Conservation (phyloP, 2,113 vertebrate species). For the human (Homo sapiens) region GRCh38 chr11:126713501-126714000, state of each 20-base stretch:
- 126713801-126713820: neutral
- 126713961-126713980: neutral
- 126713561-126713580: neutral
- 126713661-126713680: slow-evolving; percentile 47
- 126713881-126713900: neutral
- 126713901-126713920: neutral
- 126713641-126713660: neutral
- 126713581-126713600: neutral
- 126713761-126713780: fast-evolving
- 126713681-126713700: neutral
- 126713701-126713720: neutral
- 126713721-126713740: neutral
- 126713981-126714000: neutral
- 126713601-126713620: neutral
- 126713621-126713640: neutral
- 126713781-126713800: neutral
- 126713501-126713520: neutral
- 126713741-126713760: neutral
- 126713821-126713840: neutral
- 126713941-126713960: too few species aligned
- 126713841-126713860: neutral
- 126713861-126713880: neutral
- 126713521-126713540: fast-evolving
- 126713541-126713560: too few species aligned
- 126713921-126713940: too few species aligned